Conservation (phyloP, 2,797 vertebrate species). For the Mormyrops boulengeri region DNA sequence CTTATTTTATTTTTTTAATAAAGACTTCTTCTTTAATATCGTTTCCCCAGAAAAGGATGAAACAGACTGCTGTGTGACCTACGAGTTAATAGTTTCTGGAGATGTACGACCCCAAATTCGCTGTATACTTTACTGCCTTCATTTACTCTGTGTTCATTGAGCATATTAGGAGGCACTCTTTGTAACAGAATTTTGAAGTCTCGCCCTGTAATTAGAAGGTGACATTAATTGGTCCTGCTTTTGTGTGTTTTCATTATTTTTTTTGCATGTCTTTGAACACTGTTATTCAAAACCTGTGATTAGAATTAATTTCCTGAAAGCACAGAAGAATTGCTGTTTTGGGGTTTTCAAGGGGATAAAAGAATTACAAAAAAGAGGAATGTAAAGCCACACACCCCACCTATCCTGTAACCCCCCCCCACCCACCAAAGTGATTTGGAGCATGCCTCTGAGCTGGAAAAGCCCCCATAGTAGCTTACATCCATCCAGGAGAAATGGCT, state of each 20-base stretch:
- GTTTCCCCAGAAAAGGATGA: background rate
- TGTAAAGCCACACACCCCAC: background rate
- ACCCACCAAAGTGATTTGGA: background rate
- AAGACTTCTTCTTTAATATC: background rate
- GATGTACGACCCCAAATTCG: background rate
- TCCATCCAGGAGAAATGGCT: background rate
- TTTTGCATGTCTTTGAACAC: conserved; percentile 7
- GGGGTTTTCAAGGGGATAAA: background rate
- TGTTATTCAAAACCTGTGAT: conserved; percentile 18
- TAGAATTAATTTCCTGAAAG: conserved; percentile 13
- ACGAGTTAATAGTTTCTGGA: background rate
- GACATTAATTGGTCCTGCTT: conserved; percentile 19
- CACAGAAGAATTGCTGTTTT: background rate
- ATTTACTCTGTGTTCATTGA: background rate
- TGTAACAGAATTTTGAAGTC: background rate
- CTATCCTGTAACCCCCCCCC: background rate
- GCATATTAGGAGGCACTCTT: background rate
- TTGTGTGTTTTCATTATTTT: conserved; percentile 1
- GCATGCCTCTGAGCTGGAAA: background rate
- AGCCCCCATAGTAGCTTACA: background rate
- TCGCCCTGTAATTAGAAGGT: conserved; percentile 13
- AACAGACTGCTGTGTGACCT: background rate
- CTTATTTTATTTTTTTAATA: background rate
- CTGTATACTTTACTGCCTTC: background rate
- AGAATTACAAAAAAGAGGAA: background rate